Evolutionary conservation across 2,113 vertebrate genomes (phyloP), one percentile per base, ranked within the genome.

Genomic region (Mystacornis crossleyi): DNA sequence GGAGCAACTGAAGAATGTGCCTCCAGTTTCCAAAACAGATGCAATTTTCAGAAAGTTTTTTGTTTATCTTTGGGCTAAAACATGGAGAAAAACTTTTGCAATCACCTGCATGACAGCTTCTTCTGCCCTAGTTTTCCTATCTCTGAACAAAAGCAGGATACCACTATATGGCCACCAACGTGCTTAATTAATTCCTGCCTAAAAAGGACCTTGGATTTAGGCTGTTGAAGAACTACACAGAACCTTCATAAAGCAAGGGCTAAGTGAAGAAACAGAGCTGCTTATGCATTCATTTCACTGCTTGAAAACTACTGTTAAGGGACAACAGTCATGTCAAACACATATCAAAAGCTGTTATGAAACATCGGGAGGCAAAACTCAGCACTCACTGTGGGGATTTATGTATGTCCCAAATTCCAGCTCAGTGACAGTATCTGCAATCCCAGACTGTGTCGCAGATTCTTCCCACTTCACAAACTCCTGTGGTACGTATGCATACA

Each of bases 291-390:
- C 42, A 0, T 58, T 93, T 70, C 85, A 66, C 43, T 81, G 51
- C 70, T 74, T 89, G 67, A 65, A 83, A 95, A 88, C 48, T 81
- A 77, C 84, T 15, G 67, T 67, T 95, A 82, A 88, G 75, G 90
- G 86, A 86, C 48, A 86, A 65, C 50, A 69, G 53, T 48, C 90
- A 51, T 38, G 38, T 90, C 93, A 94, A 85, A 93, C 54, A 67
- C 54, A 55, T 71, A 62, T 69, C 87, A 55, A 74, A 86, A 79
- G 51, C 0, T 67, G 70, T 80, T 87, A 88, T 1, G 8, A 85
- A 93, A 93, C 65, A 75, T 24, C 3, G 1, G n/a, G 57, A 94
- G 43, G 73, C 77, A 95, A 91, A 93, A 91, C 17, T 5, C 1
- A 67, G 88, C 67, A 20, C 64, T 70, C 81, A 20, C 57, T 9